Evolutionary conservation across 1,140 invertebrate species (phyloP), one percentile per base, ranked within the genome.

Genomic region (Macrotrachela quadricornifera): DNA sequence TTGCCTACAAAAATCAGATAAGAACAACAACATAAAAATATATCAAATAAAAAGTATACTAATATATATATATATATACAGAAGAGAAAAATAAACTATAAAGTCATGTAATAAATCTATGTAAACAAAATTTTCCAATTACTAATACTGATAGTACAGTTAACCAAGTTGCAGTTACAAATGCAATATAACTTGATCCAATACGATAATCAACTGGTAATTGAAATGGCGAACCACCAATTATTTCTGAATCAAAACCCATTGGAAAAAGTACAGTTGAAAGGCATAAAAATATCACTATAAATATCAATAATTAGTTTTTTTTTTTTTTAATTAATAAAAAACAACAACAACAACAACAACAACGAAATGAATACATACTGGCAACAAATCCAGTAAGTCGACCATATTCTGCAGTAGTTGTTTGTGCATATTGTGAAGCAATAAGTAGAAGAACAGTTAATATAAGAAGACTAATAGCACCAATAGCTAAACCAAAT

Each of bases 51-150:
- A 30, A 30, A 8, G 21, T 4, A 30, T 30, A 8, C 2, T 30
- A 4, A 30, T 30, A 30, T 4, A 4, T 30, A 30, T 8, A 30
- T 30, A 30, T 30, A 30, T 8, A 30, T 4, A 30, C 2, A 30
- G 8, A 30, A 30, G 8, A 4, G n/a, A 54, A 37, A 46, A 6
- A 55, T 6, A 38, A 17, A 46, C 15, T 56, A 40, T 58, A 47
- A 17, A 66, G 50, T 30, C 8, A 30, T 4, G 21, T 30, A 30
- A 30, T 8, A 30, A 68, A 66, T 57, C 91, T 85, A 46, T 86
- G 86, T 56, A 91, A 70, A 70, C 87, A 94, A 12, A 94, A 85
- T 80, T 92, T 92, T n/a, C 85, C 86, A 52, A 85, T 86, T 76
- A 92, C 91, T 16, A 94, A 68, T 72, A 92, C 87, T 11, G 86